Evolutionary conservation across 2,113 vertebrate genomes (phyloP), one percentile per base, ranked within the genome.

Genomic region (Salvelinus fontinalis): DNA sequence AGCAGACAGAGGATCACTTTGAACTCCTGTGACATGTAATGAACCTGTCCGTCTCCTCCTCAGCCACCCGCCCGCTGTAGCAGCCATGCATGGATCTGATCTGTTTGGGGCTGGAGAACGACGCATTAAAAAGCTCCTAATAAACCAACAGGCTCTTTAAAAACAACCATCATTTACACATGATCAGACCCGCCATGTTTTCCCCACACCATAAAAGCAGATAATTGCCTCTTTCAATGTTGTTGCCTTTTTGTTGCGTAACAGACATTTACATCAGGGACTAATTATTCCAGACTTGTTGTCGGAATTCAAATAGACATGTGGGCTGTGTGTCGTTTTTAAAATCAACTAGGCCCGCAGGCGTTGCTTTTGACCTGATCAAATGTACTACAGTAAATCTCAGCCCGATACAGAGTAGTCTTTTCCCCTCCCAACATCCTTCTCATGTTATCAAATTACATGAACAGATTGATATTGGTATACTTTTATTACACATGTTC

Each of bases 1-100:
- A 86, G 86, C 49, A 85, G 91, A 90, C 91, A 70, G 87, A 89
- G 85, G 86, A 89, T 90, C 89, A 88, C 88, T 91, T 85, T 92
- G 87, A 92, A 90, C 87, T 85, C 78, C 79, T 62, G 79, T 88
- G 89, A 90, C 90, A 84, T 86, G 87, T 85, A 89, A 87, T 87
- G 84, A 91, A 90, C 87, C 85, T 86, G 84, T 67, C 66, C 48
- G 34, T 62, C 48, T 70, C 51, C 69, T 20, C 51, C 83, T 83
- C 82, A 22, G n/a, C n/a, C 59, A 2, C n/a, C 18, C 82, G n/a
- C 5, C 20, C 8, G 59, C n/a, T 2, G 59, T 8, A 12, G 11
- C 12, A 20, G 11, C 20, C 18, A 60, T 78, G 48, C 80, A 14
- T 71, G 4, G 75, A 67, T 73, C 74, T 4, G 77, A 70, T 73